These are phyloP conservation scores for Xylota sylvarum DNA, from an alignment of 2,888 invertebrate genomes.

Conservation along the genomic window DNA sequence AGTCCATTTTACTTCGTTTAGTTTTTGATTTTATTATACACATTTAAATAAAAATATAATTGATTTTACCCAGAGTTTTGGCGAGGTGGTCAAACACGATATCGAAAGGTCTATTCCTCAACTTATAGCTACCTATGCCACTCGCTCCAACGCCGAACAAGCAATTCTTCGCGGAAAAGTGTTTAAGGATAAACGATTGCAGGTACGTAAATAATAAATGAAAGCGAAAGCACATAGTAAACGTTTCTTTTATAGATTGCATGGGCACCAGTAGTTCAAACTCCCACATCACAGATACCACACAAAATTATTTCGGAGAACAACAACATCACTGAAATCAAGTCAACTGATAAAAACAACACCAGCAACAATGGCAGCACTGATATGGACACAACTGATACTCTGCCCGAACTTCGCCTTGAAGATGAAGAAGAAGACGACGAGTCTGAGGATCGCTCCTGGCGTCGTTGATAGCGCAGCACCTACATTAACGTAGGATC, in stretches of 20 bases:
- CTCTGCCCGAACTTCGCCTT: slow-evolving; percentile 88
- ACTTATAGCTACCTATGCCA: slow-evolving; percentile 84
- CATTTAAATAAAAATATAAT: slow-evolving; percentile 6
- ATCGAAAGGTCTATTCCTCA: slow-evolving; percentile 89
- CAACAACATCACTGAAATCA: slow-evolving; percentile 49
- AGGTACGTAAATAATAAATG: slow-evolving; percentile 86
- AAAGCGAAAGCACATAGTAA: not conserved
- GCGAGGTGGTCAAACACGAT: slow-evolving; percentile 93
- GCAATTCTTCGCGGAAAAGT: slow-evolving; percentile 85
- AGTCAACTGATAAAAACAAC: slow-evolving; percentile 46
- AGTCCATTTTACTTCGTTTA: not conserved
- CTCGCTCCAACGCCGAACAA: slow-evolving; percentile 84
- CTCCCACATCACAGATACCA: slow-evolving; percentile 45
- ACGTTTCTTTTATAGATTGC: slow-evolving; percentile 45
- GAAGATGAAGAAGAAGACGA: slow-evolving; percentile 95
- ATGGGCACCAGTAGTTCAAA: slow-evolving; percentile 68
- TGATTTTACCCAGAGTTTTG: slow-evolving; percentile 89
- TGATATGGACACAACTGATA: slow-evolving; percentile 82
- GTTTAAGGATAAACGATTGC: slow-evolving; percentile 91
- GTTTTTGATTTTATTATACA: not conserved
- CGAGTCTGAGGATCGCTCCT: slow-evolving; percentile 93
- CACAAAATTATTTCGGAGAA: slow-evolving; percentile 76
- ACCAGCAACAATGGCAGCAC: slow-evolving; percentile 53
- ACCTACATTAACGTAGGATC: slow-evolving; percentile 17
- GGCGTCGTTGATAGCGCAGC: slow-evolving; percentile 91